Conservation (phyloP, 1,140 invertebrate species). For the Polyergus mexicanus region DNA sequence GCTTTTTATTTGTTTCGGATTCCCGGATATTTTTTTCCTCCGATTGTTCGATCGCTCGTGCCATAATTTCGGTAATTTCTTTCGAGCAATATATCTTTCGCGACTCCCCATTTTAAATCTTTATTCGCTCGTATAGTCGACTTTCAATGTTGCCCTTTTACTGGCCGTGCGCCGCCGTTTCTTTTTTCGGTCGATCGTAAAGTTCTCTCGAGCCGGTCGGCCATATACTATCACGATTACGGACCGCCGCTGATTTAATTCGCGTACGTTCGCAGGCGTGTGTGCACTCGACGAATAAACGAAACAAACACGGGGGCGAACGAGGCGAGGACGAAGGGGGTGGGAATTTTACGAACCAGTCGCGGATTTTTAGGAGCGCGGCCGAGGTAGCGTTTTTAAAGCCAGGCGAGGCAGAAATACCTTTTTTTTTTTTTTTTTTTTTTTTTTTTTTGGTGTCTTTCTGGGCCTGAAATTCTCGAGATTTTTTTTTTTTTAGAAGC, state of each 20-base stretch:
- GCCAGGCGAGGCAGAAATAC: neutral
- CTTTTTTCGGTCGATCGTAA: conserved; percentile 60
- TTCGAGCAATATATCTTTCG: conserved; percentile 36
- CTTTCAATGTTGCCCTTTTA: conserved; percentile 33
- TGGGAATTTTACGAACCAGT: conserved; percentile 55
- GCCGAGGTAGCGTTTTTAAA: conserved; percentile 59
- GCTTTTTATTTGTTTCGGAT: neutral
- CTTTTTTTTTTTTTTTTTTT: neutral
- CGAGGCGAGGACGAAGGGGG: neutral
- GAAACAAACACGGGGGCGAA: neutral
- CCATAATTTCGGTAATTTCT: neutral
- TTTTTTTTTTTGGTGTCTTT: neutral
- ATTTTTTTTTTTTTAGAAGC: neutral
- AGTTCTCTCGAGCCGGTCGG: conserved; percentile 5
- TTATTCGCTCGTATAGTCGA: conserved; percentile 31
- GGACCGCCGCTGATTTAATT: conserved; percentile 53
- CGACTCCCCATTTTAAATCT: conserved; percentile 45
- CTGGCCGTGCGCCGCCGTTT: conserved; percentile 7
- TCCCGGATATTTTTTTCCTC: conserved; percentile 5
- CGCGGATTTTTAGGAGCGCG: conserved; percentile 61
- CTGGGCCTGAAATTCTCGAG: neutral
- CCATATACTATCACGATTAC: conserved; percentile 42
- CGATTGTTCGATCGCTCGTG: conserved; percentile 7
- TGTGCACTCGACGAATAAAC: conserved; percentile 13
- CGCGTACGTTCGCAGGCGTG: conserved; percentile 28